Evolutionary conservation across 2,797 vertebrate genomes (phyloP).

Genomic region (Myioborus melanocephalus): DNA sequence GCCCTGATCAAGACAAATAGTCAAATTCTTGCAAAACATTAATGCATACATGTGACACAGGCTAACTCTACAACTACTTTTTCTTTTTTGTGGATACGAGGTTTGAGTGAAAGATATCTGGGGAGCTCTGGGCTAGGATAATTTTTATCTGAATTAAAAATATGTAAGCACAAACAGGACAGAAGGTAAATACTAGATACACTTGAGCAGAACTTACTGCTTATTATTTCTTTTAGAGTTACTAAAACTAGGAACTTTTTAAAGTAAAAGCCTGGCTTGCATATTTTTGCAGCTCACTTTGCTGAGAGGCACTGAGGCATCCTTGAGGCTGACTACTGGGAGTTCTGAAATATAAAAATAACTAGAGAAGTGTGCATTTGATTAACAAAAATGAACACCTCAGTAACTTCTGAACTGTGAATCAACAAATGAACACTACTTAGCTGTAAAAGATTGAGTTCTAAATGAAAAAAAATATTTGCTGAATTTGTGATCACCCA

Average conservation of each 20-base stretch:
- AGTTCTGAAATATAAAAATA: slow-evolving; percentile 6
- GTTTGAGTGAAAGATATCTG: neutral
- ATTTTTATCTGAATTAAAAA: neutral
- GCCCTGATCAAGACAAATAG: neutral
- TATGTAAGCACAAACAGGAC: neutral
- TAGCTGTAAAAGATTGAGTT: slow-evolving; percentile 4
- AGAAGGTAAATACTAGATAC: neutral
- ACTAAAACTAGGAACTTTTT: neutral
- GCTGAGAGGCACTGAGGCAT: neutral
- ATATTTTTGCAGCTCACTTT: neutral
- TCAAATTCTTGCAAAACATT: neutral
- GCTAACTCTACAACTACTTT: neutral
- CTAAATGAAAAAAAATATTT: slow-evolving; percentile 46
- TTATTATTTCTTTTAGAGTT: neutral
- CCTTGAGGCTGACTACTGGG: neutral
- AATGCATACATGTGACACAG: neutral
- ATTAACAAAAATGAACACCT: slow-evolving; percentile 37
- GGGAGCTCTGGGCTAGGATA: neutral
- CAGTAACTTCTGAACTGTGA: slow-evolving; percentile 40
- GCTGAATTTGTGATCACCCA: slow-evolving; percentile 26
- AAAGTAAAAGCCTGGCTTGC: neutral
- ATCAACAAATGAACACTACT: slow-evolving; percentile 38
- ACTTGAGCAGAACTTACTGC: neutral
- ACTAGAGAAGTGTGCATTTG: neutral
- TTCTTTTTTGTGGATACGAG: neutral